These are phyloP conservation scores for Panzeria rudis DNA, from an alignment of 2,888 invertebrate species.

Conservation along the genomic window DNA sequence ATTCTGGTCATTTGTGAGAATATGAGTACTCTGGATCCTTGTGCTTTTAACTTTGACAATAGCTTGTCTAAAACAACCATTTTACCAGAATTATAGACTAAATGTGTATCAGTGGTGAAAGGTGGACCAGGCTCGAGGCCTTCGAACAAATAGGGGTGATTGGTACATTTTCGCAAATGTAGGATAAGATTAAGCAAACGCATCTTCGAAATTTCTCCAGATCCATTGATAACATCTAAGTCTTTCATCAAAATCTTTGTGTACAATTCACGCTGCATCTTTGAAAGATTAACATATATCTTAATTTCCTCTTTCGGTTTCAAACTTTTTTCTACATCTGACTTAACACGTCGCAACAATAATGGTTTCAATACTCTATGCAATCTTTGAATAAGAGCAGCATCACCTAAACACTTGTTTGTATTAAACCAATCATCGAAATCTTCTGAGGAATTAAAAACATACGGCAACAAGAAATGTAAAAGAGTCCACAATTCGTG, in stretches of 20 bases:
- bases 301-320: conserved; percentile 99
- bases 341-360: conserved; percentile 95
- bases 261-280: conserved; percentile 99
- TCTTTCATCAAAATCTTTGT: conserved; percentile 99
- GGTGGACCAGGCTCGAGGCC: conserved; percentile 99
- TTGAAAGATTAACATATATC: conserved; percentile 97
- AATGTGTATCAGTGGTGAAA: conserved; percentile 97
- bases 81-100: conserved; percentile 98
- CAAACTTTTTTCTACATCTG: conserved; percentile 98
- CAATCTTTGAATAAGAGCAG: conserved; percentile 94
- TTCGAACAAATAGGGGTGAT: conserved; percentile 99
- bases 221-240: conserved; percentile 98
- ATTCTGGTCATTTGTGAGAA: conserved; percentile 99
- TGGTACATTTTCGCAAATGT: conserved; percentile 99
- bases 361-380: conserved; percentile 98
- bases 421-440: conserved; percentile 99
- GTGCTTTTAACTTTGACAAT: conserved; percentile 93
- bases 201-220: conserved; percentile 98
- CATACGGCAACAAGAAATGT: conserved; percentile 98
- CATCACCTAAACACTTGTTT: conserved; percentile 95
- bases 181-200: conserved; percentile 98
- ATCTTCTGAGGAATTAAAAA: conserved; percentile 98
- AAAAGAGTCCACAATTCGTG: conserved; percentile 99
- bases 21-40: conserved; percentile 96
- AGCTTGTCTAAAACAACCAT: conserved; percentile 98